phyloP scores from a whole-genome alignment of 1,140 invertebrate species.

The Ceratina australensis region DNA sequence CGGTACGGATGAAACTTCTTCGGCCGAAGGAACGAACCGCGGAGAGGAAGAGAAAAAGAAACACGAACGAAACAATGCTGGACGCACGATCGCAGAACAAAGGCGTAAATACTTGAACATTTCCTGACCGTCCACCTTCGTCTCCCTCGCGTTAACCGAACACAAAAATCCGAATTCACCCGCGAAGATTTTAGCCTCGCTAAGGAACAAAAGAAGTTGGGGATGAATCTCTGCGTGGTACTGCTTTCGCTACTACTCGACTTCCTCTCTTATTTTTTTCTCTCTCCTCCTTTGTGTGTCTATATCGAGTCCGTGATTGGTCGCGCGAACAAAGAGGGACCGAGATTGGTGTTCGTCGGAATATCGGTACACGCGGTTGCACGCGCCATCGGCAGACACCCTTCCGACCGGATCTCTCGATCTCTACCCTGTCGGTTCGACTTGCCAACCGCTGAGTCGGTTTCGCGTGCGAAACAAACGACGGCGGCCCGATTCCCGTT shows the following conservation, averaged over 20 bases:
- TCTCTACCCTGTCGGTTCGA: neutral
- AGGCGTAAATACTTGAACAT: neutral
- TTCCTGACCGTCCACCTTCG: neutral
- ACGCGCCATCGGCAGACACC: slow-evolving; percentile 60
- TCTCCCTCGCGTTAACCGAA: neutral
- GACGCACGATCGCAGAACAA: neutral
- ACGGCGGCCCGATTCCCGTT: neutral
- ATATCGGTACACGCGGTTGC: slow-evolving; percentile 20
- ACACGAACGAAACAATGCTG: no score
- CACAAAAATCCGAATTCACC: slow-evolving; percentile 7
- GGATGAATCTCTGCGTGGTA: slow-evolving; percentile 3
- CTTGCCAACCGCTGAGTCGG: neutral
- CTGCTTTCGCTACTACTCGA: slow-evolving; percentile 38
- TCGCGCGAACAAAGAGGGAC: neutral
- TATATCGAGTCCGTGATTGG: neutral
- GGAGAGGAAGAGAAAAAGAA: neutral
- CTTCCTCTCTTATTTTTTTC: neutral
- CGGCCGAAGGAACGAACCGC: neutral
- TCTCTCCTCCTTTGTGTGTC: neutral
- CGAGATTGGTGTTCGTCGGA: neutral
- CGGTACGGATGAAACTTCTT: no score
- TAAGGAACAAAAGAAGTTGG: neutral
- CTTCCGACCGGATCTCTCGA: slow-evolving; percentile 25
- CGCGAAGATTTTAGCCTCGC: neutral
- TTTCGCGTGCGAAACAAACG: neutral